Evolutionary conservation across 2,113 vertebrate species (phyloP).

Genomic region (Marmota flaviventris): DNA sequence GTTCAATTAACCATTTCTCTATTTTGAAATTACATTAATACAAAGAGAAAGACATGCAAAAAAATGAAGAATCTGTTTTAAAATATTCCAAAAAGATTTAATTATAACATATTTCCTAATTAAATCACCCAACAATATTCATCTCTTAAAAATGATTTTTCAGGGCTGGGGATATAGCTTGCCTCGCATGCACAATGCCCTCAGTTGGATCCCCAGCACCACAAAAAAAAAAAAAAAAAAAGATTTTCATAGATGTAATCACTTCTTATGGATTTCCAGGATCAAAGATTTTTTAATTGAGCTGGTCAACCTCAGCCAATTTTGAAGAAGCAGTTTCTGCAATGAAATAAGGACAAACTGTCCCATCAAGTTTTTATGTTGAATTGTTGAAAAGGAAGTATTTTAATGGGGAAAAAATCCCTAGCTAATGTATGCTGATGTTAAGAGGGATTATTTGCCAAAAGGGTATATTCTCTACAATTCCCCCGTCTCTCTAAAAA

Average conservation of each 20-base stretch:
- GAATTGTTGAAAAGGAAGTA: not conserved
- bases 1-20: slow-evolving; percentile 75
- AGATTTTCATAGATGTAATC: not conserved
- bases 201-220: too few relatives aligned
- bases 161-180: too few relatives aligned
- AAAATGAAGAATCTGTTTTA: slow-evolving; percentile 39
- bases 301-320: not conserved
- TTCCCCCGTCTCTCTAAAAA: not conserved
- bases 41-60: slow-evolving; percentile 36
- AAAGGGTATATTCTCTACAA: not conserved
- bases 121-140: slow-evolving; percentile 60
- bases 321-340: not conserved
- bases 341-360: slow-evolving; percentile 71
- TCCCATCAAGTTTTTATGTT: not conserved
- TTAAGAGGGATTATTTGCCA: not conserved
- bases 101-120: slow-evolving; percentile 65
- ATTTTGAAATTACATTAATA: slow-evolving; percentile 75
- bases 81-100: slow-evolving; percentile 63
- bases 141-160: slow-evolving; percentile 53
- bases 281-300: slow-evolving; percentile 71
- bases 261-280: not conserved
- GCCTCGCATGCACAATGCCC: too few relatives aligned
- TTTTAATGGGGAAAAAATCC: not conserved
- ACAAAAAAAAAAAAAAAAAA: too few relatives aligned
- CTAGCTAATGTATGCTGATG: not conserved